Evolutionary conservation across 2,888 invertebrate species (phyloP).

Genomic region (Anagyrus pseudococci): DNA sequence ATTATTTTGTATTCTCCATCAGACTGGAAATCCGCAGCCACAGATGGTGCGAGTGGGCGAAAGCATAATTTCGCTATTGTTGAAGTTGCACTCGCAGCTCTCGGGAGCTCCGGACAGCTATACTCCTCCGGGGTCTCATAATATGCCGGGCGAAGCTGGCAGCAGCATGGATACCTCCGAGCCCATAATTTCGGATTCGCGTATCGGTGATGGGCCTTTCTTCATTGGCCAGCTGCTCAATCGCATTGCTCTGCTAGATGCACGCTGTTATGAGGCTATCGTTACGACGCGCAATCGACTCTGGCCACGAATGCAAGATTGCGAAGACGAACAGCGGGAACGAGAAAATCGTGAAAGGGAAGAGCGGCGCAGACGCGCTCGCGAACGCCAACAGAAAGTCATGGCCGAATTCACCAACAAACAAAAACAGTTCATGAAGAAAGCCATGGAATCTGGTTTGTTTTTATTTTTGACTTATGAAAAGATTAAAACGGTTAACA

Average conservation of each 20-base stretch:
- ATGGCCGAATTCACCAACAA: slow-evolving; percentile 93
- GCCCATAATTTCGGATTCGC: slow-evolving; percentile 50
- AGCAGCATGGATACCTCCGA: slow-evolving; percentile 40
- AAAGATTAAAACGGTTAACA: too few relatives aligned
- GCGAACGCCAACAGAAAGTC: slow-evolving; percentile 88
- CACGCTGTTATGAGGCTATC: slow-evolving; percentile 73
- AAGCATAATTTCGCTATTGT: slow-evolving; percentile 86
- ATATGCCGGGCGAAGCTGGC: slow-evolving; percentile 44
- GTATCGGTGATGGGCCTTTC: slow-evolving; percentile 85
- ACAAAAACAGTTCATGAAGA: slow-evolving; percentile 89
- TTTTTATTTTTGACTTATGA: slow-evolving; percentile 21
- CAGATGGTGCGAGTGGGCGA: slow-evolving; percentile 74
- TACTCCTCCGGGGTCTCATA: slow-evolving; percentile 52
- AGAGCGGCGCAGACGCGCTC: slow-evolving; percentile 82
- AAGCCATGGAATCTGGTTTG: slow-evolving; percentile 70
- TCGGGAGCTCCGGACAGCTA: slow-evolving; percentile 86
- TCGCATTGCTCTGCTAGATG: slow-evolving; percentile 76
- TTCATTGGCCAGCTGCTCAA: slow-evolving; percentile 84
- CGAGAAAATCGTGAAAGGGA: slow-evolving; percentile 78
- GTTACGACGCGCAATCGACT: slow-evolving; percentile 74
- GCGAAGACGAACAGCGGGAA: slow-evolving; percentile 76
- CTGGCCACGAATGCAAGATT: slow-evolving; percentile 84
- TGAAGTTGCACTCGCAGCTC: slow-evolving; percentile 90
- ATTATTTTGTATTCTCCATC: too few relatives aligned
- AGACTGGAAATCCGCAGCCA: slow-evolving; percentile 50